These are phyloP conservation scores for Setophaga petechia DNA, from an alignment of 2,113 vertebrate species.

Conservation along the genomic window DNA sequence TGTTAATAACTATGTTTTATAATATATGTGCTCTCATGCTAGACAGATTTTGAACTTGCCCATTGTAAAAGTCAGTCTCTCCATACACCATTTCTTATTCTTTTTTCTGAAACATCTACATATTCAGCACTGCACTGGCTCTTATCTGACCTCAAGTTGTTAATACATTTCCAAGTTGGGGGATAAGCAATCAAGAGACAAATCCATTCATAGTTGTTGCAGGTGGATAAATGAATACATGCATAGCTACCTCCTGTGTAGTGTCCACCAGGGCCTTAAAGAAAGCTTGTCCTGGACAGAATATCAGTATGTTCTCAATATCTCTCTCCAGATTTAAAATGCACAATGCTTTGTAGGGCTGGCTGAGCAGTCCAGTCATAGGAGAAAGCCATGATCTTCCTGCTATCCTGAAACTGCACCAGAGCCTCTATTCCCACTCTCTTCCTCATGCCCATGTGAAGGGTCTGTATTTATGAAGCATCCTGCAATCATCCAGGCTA, in stretches of 20 bases:
- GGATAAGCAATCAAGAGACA: neutral
- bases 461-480: neutral
- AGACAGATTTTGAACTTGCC: neutral
- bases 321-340: neutral
- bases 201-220: neutral
- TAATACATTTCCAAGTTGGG: neutral
- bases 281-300: neutral
- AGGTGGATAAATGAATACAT: neutral
- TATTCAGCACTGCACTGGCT: neutral
- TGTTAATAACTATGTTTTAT: neutral
- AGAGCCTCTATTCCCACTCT: neutral
- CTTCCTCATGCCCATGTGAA: neutral
- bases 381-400: neutral
- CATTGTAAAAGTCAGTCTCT: neutral
- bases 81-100: neutral
- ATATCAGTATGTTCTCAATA: neutral
- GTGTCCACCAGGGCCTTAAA: neutral
- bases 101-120: neutral
- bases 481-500: neutral
- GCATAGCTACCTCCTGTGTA: neutral
- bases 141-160: neutral
- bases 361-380: neutral
- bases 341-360: neutral
- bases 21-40: rapidly evolving
- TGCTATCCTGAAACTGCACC: neutral